Percentiles rank a stretch among this genome's conserved stretches.
phyloP scores from a whole-genome alignment of 1,140 invertebrate genomes.

The Chironomus tepperi region DNA sequence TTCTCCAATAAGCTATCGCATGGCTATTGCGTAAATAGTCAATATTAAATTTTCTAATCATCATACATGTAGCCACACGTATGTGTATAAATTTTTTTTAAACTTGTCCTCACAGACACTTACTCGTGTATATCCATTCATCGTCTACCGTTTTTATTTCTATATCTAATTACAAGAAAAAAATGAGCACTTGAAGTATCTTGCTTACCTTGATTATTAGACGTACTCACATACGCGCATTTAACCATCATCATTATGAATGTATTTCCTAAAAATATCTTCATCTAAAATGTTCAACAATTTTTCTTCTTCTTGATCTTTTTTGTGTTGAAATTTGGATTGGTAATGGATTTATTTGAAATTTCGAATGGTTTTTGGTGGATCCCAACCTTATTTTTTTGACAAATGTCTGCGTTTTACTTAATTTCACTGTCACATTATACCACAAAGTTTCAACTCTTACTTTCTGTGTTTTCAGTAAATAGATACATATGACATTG shows the following conservation, averaged over 20 bases:
- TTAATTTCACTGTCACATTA: too few relatives aligned
- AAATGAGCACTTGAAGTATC: slow-evolving; percentile 9
- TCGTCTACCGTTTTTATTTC: slow-evolving; percentile 1
- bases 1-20: background rate
- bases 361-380: too few relatives aligned
- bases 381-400: too few relatives aligned
- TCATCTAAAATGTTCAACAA: background rate
- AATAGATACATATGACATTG: too few relatives aligned
- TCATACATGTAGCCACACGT: background rate
- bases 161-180: slow-evolving; percentile 9
- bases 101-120: background rate
- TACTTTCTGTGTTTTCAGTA: too few relatives aligned
- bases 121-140: background rate
- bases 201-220: slow-evolving; percentile 21
- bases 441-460: too few relatives aligned
- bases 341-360: too few relatives aligned
- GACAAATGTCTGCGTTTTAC: too few relatives aligned
- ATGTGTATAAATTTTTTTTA: background rate
- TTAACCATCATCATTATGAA: background rate
- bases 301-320: too few relatives aligned
- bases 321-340: too few relatives aligned
- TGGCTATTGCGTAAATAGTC: background rate
- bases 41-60: slow-evolving; percentile 17
- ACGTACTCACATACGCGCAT: background rate
- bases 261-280: slow-evolving; percentile 17